These are phyloP conservation scores for Steinernema carpocapsae DNA, from an alignment of 2,888 invertebrate species.

Conservation along the genomic window DNA sequence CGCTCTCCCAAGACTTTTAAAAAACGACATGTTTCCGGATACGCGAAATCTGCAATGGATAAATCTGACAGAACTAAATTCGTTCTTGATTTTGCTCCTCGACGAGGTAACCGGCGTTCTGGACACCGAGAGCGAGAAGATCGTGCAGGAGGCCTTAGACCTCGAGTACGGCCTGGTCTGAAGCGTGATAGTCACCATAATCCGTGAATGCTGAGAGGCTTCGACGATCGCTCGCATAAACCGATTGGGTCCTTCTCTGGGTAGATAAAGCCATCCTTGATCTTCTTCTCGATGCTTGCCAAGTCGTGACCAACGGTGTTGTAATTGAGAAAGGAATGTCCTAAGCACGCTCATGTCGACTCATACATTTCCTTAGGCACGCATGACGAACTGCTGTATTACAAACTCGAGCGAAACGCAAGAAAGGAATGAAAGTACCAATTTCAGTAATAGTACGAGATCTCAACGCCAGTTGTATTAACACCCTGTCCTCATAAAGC, in stretches of 20 bases:
- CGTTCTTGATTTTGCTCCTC: background rate
- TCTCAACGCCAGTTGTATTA: too few relatives aligned
- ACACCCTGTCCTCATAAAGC: too few relatives aligned
- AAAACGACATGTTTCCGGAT: too few relatives aligned
- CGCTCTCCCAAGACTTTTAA: background rate
- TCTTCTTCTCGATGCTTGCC: background rate
- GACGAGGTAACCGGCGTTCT: background rate
- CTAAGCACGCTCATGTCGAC: too few relatives aligned
- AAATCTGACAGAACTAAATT: too few relatives aligned
- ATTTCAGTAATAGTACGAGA: too few relatives aligned
- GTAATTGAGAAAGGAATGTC: slow-evolving; percentile 74
- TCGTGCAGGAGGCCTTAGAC: background rate
- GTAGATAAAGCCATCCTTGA: background rate
- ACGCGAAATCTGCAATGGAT: too few relatives aligned
- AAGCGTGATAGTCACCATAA: too few relatives aligned
- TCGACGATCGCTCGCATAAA: too few relatives aligned
- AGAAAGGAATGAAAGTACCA: slow-evolving; percentile 36
- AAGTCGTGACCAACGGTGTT: slow-evolving; percentile 60
- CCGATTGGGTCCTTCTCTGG: too few relatives aligned
- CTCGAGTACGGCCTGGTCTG: too few relatives aligned
- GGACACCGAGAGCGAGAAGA: background rate
- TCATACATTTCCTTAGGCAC: slow-evolving; percentile 72
- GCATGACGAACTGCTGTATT: slow-evolving; percentile 78
- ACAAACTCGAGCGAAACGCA: slow-evolving; percentile 71
- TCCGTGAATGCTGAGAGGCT: too few relatives aligned